phyloP scores from a whole-genome alignment of 2,888 invertebrate species.

The Ephialtes manifestator region DNA sequence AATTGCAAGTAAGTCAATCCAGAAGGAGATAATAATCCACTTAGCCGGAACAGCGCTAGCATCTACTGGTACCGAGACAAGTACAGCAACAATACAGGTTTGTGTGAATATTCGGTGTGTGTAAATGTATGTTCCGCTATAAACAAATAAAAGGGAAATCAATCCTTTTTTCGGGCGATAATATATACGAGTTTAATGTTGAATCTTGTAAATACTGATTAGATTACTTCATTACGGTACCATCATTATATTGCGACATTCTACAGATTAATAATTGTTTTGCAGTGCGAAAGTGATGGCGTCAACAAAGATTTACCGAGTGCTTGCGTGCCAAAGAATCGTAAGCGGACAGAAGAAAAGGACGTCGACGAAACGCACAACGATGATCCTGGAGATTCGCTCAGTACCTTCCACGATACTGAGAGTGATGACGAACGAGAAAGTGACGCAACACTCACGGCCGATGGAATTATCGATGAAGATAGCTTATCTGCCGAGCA shows the following conservation, averaged over 20 bases:
- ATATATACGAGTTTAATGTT: neutral
- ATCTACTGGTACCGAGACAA: constrained; percentile 12
- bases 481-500: neutral
- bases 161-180: neutral
- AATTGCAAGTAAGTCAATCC: constrained; percentile 12
- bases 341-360: neutral
- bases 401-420: neutral
- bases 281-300: constrained; percentile 1
- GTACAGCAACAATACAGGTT: constrained; percentile 12
- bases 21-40: constrained; percentile 8
- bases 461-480: neutral
- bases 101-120: neutral
- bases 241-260: constrained; percentile 8
- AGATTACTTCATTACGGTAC: constrained; percentile 6
- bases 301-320: constrained; percentile 8
- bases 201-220: constrained; percentile 9
- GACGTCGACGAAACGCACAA: neutral
- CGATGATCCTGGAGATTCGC: neutral
- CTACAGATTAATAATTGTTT: constrained; percentile 4
- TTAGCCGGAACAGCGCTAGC: neutral
- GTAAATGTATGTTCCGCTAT: constrained; percentile 9
- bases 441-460: neutral
- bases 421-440: neutral
- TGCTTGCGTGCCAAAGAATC: neutral
- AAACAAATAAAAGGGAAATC: constrained; percentile 3